These are phyloP conservation scores for Diorhabda sublineata DNA, from an alignment of 1,140 invertebrate species.

Conservation along the genomic window DNA sequence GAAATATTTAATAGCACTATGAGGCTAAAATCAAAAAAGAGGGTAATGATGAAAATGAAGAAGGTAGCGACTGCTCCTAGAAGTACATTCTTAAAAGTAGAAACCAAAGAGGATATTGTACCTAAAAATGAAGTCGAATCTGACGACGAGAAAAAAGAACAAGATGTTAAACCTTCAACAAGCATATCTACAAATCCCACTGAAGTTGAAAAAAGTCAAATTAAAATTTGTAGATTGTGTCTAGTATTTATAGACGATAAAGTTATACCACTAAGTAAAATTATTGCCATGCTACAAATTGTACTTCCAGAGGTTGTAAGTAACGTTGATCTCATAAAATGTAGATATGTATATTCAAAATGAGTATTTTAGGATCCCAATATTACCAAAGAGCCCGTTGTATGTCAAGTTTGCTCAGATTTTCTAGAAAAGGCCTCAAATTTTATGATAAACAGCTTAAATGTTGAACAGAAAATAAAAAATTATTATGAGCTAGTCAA, in stretches of 20 bases:
- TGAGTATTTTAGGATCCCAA: slow-evolving; percentile 4
- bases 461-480: slow-evolving; percentile 17
- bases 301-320: slow-evolving; percentile 16
- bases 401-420: slow-evolving; percentile 11
- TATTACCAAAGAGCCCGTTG: slow-evolving; percentile 15
- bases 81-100: not conserved
- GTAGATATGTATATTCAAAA: not conserved
- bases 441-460: slow-evolving; percentile 16
- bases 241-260: slow-evolving; percentile 15
- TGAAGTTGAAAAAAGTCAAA: slow-evolving; percentile 7
- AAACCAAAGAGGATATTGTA: not conserved
- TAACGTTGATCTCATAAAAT: not conserved
- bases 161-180: not conserved
- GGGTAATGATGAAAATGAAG: not conserved
- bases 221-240: slow-evolving; percentile 17
- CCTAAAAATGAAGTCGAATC: not conserved
- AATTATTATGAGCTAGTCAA: slow-evolving; percentile 14
- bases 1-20: not conserved
- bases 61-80: not conserved
- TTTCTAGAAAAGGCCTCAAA: slow-evolving; percentile 13
- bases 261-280: slow-evolving; percentile 8
- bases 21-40: not conserved
- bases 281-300: slow-evolving; percentile 17
- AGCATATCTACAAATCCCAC: not conserved
- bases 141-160: not conserved